A percentile compares a stretch with the other conserved stretches of the same genome.
phyloP scores from a whole-genome alignment of 2,113 vertebrate genomes.

The Syrrhaptes paradoxus region DNA sequence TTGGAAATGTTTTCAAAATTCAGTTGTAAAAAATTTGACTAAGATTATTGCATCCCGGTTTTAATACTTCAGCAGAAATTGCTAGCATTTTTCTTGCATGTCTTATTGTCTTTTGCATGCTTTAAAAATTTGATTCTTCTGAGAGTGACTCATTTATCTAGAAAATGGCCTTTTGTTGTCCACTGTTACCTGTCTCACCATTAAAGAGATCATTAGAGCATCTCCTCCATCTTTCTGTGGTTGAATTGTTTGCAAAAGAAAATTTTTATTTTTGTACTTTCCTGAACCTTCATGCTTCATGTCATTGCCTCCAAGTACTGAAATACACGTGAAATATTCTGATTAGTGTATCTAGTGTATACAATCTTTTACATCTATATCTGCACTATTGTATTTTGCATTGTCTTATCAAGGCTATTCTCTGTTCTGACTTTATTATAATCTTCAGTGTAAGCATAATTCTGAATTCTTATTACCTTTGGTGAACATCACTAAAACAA shows the following conservation, averaged over 20 bases:
- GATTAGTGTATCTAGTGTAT: background rate
- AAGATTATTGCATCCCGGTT: background rate
- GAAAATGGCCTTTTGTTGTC: conserved; percentile 11
- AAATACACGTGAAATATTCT: background rate
- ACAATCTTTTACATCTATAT: background rate
- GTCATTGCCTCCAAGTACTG: background rate
- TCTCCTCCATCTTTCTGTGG: conserved; percentile 22
- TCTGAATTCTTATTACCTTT: conserved; percentile 4
- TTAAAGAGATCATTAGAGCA: conserved; percentile 6
- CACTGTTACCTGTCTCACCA: background rate
- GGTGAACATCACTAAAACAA: background rate
- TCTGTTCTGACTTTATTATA: background rate
- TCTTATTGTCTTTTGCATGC: conserved; percentile 1
- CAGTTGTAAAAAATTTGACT: background rate
- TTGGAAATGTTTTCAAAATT: background rate
- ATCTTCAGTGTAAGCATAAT: background rate
- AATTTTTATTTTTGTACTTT: background rate
- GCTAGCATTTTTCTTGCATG: background rate
- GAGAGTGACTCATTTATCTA: conserved; percentile 11
- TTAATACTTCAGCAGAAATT: background rate
- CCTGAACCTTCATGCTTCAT: background rate
- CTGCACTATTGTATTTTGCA: background rate
- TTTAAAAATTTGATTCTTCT: background rate
- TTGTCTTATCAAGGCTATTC: background rate
- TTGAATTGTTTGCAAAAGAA: conserved; percentile 27